Evolutionary conservation across 2,888 invertebrate species (phyloP).

Genomic region (Lasiommata megera): DNA sequence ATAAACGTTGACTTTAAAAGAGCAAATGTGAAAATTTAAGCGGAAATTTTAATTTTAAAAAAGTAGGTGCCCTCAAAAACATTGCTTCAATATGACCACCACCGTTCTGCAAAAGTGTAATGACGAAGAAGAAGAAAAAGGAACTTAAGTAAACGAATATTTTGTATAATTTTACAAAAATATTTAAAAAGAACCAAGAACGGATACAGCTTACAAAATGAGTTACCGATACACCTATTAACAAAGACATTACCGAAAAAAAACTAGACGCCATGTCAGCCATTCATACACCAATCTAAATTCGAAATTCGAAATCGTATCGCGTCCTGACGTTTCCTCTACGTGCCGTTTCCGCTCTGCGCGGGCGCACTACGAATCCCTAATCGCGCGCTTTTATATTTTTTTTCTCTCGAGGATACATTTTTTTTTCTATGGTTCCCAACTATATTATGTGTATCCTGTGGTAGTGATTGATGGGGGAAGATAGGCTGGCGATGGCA

Average conservation of each 20-base stretch:
- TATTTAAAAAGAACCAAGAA: background rate
- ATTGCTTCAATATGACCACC: no score
- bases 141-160: no score
- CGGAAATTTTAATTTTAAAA: no score
- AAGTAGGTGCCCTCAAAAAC: no score
- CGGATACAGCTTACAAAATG: slow-evolving; percentile 24
- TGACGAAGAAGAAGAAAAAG: no score
- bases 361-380: slow-evolving; percentile 66
- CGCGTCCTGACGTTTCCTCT: slow-evolving; percentile 69
- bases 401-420: slow-evolving; percentile 44
- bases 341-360: slow-evolving; percentile 33
- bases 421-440: slow-evolving; percentile 49
- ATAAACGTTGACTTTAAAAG: no score
- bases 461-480: slow-evolving; percentile 73
- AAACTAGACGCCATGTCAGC: slow-evolving; percentile 59
- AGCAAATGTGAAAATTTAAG: no score
- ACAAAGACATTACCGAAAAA: slow-evolving; percentile 35
- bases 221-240: slow-evolving; percentile 33
- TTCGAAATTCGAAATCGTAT: slow-evolving; percentile 78
- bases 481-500: slow-evolving; percentile 60
- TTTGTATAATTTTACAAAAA: background rate
- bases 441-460: slow-evolving; percentile 65
- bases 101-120: no score
- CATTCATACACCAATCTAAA: slow-evolving; percentile 68
- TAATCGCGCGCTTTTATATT: slow-evolving; percentile 67